Evolutionary conservation across 92 coral and sea anemone species (phyloP).

Genomic region (Parazoanthus atlanticus): DNA sequence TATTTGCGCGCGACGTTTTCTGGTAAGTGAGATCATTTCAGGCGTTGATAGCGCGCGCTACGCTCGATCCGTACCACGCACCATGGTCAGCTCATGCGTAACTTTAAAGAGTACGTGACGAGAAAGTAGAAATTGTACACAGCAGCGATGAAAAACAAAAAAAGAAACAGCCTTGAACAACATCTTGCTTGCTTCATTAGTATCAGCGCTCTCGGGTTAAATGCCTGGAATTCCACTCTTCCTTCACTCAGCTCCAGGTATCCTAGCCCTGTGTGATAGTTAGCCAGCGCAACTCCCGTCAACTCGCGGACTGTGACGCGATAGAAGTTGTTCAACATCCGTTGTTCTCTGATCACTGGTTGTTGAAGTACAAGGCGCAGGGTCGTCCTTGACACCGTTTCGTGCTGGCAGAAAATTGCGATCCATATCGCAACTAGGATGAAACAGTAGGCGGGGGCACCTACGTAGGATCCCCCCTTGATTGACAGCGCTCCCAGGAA

Average conservation of each 20-base stretch:
- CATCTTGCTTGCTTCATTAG: constrained; percentile 54
- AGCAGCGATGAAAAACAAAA: no score
- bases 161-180: constrained; percentile 21
- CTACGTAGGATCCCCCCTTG: constrained; percentile 8
- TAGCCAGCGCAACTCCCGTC: constrained; percentile 65
- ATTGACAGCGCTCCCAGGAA: constrained; percentile 53
- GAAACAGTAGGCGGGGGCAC: constrained; percentile 53
- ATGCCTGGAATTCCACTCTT: constrained; percentile 76
- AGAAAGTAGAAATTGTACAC: no score
- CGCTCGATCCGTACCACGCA: no score
- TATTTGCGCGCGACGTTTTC: no score
- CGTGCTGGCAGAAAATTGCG: constrained; percentile 72
- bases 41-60: no score
- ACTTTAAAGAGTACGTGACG: no score
- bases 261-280: constrained; percentile 68
- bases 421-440: constrained; percentile 53
- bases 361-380: constrained; percentile 59
- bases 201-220: constrained; percentile 58
- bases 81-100: no score
- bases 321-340: constrained; percentile 53
- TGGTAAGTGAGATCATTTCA: no score
- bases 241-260: constrained; percentile 57
- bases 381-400: constrained; percentile 63
- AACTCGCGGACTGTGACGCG: constrained; percentile 67
- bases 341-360: constrained; percentile 66